Percentiles rank a stretch among this genome's conserved stretches.
Conservation (phyloP, 2,888 invertebrate species). For the Keiferia lycopersicella region DNA sequence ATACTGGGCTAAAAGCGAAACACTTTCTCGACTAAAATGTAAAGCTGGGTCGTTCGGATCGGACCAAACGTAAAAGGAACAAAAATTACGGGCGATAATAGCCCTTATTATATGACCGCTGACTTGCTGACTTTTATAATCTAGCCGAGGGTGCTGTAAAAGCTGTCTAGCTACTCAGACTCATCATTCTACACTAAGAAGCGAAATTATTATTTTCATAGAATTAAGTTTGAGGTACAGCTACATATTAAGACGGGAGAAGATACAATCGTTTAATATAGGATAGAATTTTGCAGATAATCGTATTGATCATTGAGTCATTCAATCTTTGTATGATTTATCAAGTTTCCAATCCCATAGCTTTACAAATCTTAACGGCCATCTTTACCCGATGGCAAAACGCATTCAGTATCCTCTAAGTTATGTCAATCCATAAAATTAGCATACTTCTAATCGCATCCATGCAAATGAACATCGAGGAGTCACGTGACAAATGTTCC, state of each 20-base stretch:
- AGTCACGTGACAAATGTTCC: conserved; percentile 32
- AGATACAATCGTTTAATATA: no score
- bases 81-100: conserved; percentile 13
- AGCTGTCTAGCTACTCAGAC: background rate
- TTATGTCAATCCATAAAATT: conserved; percentile 28
- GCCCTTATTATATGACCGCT: conserved; percentile 10
- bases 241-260: no score
- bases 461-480: conserved; percentile 29
- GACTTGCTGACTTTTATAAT: background rate
- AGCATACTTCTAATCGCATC: conserved; percentile 29
- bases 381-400: conserved; percentile 6
- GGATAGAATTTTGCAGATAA: no score
- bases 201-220: no score
- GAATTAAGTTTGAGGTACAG: no score
- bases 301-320: no score
- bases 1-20: conserved; percentile 18
- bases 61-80: background rate
- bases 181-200: no score
- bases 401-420: conserved; percentile 7
- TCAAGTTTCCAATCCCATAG: background rate
- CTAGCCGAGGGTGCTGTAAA: background rate
- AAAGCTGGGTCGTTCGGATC: conserved; percentile 4
- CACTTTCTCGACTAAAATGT: conserved; percentile 14
- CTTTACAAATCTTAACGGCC: background rate
- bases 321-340: background rate